Evolutionary conservation across 2,888 invertebrate genomes (phyloP), one percentile per base, ranked within the genome.

Genomic region (Xylophagus ater): DNA sequence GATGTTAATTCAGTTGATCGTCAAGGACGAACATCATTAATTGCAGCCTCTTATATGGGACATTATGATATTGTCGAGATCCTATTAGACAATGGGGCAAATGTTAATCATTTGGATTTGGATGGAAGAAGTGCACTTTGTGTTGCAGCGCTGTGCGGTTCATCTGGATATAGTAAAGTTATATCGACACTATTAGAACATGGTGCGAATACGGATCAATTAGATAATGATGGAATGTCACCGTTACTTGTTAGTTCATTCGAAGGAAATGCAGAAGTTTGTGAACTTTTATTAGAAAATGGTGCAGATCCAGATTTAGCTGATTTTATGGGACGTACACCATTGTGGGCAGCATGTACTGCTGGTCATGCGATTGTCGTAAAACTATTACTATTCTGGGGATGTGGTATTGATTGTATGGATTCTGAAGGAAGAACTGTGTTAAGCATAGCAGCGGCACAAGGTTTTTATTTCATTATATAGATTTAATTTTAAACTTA

Each of bases 1-100:
- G 75, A 73, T 51, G 80, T 85, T 0, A 87, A 87, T 61, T 72
- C 78, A 15, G 82, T 87, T 3, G 94, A 94, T 64, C 81, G 84
- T 20, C 89, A 90, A 58, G 88, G 86, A 12, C 74, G 94, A 47
- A 94, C 94, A 0, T 89, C 94, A 0, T 70, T 94, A 29, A 84
- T 94, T 47, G 94, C 94, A 0, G 92, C 93, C 13, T 90, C 93
- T 0, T 94, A 93, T 65, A 94, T 93, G 93, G 89, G 90, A 0
- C 90, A 92, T 64, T 80, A 81, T n/a, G 86, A 87, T 54, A 89
- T 90, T 45, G 89, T 90, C 18, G 78, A 83, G 44, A 81, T 81
- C 47, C 66, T 92, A 28, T 65, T 92, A 8, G 82, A 84, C 50
- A 80, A 78, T 43, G 85, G 85, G 2, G 90, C 89, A 0, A 72